Evolutionary conservation across 2,113 vertebrate species (phyloP).

Genomic region (Notiomystis cincta): DNA sequence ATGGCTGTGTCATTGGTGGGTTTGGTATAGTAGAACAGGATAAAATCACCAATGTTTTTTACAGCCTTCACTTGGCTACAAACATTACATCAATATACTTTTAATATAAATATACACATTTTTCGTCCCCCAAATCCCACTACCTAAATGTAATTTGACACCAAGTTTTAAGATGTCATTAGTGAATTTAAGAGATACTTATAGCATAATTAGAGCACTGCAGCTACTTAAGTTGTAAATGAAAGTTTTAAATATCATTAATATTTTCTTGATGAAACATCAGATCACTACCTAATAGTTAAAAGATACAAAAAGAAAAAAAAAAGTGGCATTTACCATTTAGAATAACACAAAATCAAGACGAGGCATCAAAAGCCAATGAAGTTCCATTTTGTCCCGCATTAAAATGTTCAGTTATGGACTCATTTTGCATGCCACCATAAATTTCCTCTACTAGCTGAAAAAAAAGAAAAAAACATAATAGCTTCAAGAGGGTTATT

Average conservation of each 20-base stretch:
- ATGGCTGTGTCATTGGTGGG: no score
- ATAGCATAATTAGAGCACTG: background rate
- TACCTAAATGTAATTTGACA: background rate
- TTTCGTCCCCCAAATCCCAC: background rate
- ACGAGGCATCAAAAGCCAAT: background rate
- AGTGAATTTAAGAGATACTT: conserved; percentile 44
- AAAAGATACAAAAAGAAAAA: conserved; percentile 18
- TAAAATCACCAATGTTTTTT: background rate
- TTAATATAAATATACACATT: background rate
- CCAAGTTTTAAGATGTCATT: conserved; percentile 6
- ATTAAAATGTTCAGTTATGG: background rate
- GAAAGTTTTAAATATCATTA: conserved; percentile 38
- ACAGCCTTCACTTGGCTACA: background rate
- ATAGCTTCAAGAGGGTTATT: background rate
- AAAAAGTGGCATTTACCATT: background rate
- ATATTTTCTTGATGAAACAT: conserved; percentile 49
- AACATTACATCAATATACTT: background rate
- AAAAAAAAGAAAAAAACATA: background rate
- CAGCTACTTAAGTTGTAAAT: conserved; percentile 28
- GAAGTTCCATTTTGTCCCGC: conserved; percentile 18
- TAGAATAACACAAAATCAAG: conserved; percentile 37
- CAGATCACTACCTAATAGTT: conserved; percentile 36
- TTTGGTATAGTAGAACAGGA: background rate
- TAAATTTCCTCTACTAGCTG: conserved; percentile 8
- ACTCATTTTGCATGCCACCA: conserved; percentile 21